phyloP scores from a whole-genome alignment of 2,888 invertebrate species.

The Callyntrura sp. region DNA sequence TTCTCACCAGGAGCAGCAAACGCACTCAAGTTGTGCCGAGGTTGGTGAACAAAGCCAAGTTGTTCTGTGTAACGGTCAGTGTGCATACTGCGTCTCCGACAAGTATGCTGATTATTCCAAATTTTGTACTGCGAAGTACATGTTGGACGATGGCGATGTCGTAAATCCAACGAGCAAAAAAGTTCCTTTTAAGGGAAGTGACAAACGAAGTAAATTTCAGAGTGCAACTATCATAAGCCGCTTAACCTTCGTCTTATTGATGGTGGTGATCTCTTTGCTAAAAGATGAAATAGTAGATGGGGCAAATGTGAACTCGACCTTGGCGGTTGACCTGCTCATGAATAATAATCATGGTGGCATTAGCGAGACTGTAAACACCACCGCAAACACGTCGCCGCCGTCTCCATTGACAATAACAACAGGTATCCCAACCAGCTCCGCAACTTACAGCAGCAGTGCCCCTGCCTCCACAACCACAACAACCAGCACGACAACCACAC shows the following conservation, averaged over 20 bases:
- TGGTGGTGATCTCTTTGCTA: conserved; percentile 69
- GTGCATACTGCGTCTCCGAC: background rate
- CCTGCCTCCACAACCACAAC: background rate
- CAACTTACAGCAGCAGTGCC: background rate
- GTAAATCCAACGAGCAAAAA: conserved; percentile 49
- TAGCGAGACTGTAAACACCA: conserved; percentile 11
- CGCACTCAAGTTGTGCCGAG: background rate
- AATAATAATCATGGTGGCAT: conserved; percentile 30
- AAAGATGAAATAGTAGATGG: conserved; percentile 44
- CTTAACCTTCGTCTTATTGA: conserved; percentile 52
- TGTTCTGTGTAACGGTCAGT: background rate
- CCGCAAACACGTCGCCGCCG: conserved; percentile 12
- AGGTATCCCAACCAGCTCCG: conserved; percentile 1
- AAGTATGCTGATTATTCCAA: conserved; percentile 19
- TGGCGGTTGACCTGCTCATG: conserved; percentile 71
- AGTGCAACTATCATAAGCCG: conserved; percentile 25
- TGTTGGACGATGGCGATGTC: background rate
- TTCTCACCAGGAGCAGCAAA: background rate
- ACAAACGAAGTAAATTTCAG: conserved; percentile 39
- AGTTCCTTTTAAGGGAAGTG: conserved; percentile 49
- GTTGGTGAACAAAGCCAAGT: background rate
- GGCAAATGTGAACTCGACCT: conserved; percentile 67
- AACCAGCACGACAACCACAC: background rate
- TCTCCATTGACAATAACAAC: conserved; percentile 12
- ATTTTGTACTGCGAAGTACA: background rate